These are phyloP conservation scores for Torymus aiolomorphi DNA, from an alignment of 2,888 invertebrate species.

Conservation along the genomic window DNA sequence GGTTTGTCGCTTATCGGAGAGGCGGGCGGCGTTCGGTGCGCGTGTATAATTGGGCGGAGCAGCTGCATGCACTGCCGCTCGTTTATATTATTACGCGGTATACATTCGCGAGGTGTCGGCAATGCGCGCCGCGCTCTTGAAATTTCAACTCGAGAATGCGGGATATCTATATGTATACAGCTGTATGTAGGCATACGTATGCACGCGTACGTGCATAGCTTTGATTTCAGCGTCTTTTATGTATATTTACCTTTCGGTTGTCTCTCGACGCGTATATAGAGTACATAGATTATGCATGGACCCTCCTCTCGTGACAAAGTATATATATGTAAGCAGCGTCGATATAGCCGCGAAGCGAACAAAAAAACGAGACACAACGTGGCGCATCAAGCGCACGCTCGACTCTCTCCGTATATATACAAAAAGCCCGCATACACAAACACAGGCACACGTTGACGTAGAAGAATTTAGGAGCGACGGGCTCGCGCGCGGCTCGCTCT, in stretches of 20 bases:
- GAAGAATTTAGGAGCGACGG: slow-evolving; percentile 76
- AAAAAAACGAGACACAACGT: no score
- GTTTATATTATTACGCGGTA: not conserved
- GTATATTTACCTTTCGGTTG: no score
- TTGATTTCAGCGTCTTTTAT: no score
- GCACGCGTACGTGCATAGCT: no score
- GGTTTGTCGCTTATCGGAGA: slow-evolving; percentile 51
- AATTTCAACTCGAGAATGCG: no score
- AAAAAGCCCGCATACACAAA: not conserved
- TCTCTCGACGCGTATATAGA: not conserved
- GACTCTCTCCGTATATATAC: no score
- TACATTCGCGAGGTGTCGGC: no score
- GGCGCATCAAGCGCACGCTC: no score
- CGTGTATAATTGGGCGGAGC: slow-evolving; percentile 32
- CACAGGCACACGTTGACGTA: slow-evolving; percentile 64
- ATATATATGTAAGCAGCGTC: not conserved
- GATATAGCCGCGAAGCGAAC: no score
- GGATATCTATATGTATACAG: no score
- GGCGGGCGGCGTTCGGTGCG: not conserved
- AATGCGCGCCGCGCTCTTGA: no score
- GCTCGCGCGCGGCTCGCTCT: slow-evolving; percentile 70
- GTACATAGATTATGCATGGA: slow-evolving; percentile 16
- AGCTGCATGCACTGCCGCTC: not conserved
- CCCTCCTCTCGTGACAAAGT: slow-evolving; percentile 18
- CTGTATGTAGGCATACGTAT: no score